Evolutionary conservation across 2,113 vertebrate genomes (phyloP).

Genomic region (Dasypus novemcinctus): DNA sequence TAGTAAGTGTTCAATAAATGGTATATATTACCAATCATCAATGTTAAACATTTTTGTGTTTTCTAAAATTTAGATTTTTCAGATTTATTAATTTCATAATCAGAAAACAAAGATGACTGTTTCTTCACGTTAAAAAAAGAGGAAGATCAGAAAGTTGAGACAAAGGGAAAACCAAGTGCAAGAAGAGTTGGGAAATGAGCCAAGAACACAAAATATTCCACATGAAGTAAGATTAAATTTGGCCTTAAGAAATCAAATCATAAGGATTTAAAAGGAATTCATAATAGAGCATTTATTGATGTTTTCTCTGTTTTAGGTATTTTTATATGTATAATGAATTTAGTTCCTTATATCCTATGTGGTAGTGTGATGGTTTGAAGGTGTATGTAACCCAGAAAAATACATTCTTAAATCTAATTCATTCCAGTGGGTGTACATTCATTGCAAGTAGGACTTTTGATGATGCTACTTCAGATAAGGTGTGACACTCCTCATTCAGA

Average conservation of each 20-base stretch:
- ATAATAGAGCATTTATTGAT: not conserved
- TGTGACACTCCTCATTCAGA: too few species aligned
- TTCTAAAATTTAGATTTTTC: not conserved
- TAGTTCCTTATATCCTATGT: not conserved
- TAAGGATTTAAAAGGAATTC: not conserved
- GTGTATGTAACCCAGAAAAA: too few species aligned
- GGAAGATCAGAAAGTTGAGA: not conserved
- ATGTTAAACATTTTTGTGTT: not conserved
- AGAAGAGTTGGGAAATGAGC: not conserved
- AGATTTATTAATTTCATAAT: conserved; percentile 1
- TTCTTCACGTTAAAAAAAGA: not conserved
- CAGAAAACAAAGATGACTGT: not conserved
- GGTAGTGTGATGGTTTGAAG: too few species aligned
- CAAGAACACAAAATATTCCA: not conserved
- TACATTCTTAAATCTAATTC: too few species aligned
- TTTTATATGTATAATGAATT: not conserved
- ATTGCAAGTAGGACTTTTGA: too few species aligned
- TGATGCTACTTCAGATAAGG: too few species aligned
- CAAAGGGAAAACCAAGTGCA: not conserved
- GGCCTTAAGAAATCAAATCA: not conserved
- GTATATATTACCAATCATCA: not conserved
- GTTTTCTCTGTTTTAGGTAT: not conserved
- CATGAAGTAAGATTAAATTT: not conserved
- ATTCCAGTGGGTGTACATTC: too few species aligned
- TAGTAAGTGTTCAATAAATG: not conserved